Percentiles rank a stretch among this genome's conserved stretches.
phyloP scores from a whole-genome alignment of 2,113 vertebrate species.

The Scomber colias region DNA sequence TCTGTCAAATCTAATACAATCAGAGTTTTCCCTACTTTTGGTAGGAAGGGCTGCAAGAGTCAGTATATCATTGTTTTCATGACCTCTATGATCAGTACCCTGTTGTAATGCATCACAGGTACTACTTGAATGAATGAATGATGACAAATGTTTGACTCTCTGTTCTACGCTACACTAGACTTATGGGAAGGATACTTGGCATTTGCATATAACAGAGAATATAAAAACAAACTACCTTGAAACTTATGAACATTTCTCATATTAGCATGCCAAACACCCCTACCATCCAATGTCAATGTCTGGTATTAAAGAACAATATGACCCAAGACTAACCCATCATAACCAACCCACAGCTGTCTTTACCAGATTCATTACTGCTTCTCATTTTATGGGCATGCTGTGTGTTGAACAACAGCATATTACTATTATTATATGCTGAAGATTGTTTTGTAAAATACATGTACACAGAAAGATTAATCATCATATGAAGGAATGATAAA shows the following conservation, averaged over 20 bases:
- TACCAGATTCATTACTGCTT: too few species aligned
- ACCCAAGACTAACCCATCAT: too few species aligned
- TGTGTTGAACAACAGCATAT: too few species aligned
- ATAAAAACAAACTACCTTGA: constrained; percentile 26
- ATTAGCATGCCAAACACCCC: background rate
- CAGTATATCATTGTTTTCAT: background rate
- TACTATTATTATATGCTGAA: too few species aligned
- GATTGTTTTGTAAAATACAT: too few species aligned
- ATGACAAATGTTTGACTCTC: background rate
- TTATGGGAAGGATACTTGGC: background rate
- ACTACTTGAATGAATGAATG: constrained; percentile 13
- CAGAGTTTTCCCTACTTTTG: constrained; percentile 2
- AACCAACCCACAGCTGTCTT: too few species aligned
- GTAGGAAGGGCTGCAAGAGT: background rate
- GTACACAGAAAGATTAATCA: too few species aligned
- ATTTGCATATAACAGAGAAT: constrained; percentile 40
- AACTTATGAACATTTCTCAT: background rate
- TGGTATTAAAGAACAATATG: constrained; percentile 13
- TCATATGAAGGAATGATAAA: too few species aligned
- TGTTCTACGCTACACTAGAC: background rate
- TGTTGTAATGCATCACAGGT: constrained; percentile 9
- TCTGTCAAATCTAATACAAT: constrained; percentile 33
- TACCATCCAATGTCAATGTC: background rate
- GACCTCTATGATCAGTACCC: constrained; percentile 6
- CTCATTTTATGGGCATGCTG: too few species aligned